A percentile compares a stretch with the other conserved stretches of the same genome.
These are phyloP conservation scores for Crenichthys baileyi DNA, from an alignment of 2,797 vertebrate species.

Conservation along the genomic window DNA sequence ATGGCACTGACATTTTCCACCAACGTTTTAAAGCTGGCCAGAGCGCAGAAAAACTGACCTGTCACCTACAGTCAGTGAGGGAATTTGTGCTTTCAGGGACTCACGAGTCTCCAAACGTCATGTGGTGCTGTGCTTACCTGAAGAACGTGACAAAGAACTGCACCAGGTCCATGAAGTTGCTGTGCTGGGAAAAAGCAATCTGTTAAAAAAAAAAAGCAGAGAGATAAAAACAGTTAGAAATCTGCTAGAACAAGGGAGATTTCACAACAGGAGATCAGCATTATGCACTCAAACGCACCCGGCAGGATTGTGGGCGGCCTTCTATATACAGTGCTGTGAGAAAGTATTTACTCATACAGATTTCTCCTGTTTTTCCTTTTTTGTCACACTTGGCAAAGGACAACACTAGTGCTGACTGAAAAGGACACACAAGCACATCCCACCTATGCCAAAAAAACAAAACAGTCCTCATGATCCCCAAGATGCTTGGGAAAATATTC, in stretches of 20 bases:
- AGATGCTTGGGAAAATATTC: too few relatives aligned
- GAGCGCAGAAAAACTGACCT: background rate
- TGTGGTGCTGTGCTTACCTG: constrained; percentile 84
- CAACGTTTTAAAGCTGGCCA: background rate
- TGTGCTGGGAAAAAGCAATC: constrained; percentile 99
- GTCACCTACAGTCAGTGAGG: background rate
- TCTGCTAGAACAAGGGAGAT: constrained; percentile 11
- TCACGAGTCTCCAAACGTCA: background rate
- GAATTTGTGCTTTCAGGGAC: background rate
- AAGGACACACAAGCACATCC: too few relatives aligned
- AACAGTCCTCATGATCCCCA: too few relatives aligned
- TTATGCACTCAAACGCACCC: constrained; percentile 13
- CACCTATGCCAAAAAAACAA: too few relatives aligned
- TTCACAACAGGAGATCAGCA: constrained; percentile 39
- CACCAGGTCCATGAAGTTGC: constrained; percentile 99
- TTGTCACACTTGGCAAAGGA: too few relatives aligned
- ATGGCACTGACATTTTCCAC: background rate
- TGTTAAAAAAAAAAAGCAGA: constrained; percentile 54
- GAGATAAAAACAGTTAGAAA: constrained; percentile 15
- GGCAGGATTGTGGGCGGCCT: background rate
- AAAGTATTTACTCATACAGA: background rate
- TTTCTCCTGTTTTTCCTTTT: too few relatives aligned
- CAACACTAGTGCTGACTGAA: too few relatives aligned
- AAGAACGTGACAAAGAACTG: constrained; percentile 99
- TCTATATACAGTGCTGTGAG: background rate